A percentile compares a stretch with the other conserved stretches of the same genome.
These are phyloP conservation scores for Stramonita haemastoma DNA, from an alignment of 2,888 invertebrate species.

Conservation along the genomic window DNA sequence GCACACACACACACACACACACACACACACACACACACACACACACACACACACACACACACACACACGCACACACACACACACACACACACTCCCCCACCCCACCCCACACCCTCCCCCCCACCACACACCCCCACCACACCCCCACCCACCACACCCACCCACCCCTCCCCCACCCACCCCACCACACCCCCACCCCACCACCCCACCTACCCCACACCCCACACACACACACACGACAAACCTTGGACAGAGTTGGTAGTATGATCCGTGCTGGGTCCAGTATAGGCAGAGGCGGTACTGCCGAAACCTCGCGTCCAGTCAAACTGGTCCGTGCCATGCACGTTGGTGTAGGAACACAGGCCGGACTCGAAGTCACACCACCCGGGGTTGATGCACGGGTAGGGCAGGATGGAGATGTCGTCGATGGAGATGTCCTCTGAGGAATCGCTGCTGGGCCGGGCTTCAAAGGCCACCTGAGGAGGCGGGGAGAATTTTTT, in stretches of 20 bases:
- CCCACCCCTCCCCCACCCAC: no score
- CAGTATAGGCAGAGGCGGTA: constrained; percentile 54
- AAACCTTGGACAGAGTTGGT: constrained; percentile 60
- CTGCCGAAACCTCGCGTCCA: constrained; percentile 69
- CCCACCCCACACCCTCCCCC: neutral
- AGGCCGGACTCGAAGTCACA: constrained; percentile 75
- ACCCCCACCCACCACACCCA: no score
- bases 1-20: constrained; percentile 14
- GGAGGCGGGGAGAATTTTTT: no score
- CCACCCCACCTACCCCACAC: no score
- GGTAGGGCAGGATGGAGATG: constrained; percentile 57
- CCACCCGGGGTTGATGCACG: constrained; percentile 61
- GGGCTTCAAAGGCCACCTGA: constrained; percentile 66
- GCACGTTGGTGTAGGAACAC: constrained; percentile 69
- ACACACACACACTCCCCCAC: neutral
- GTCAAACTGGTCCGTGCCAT: constrained; percentile 72
- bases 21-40: constrained; percentile 4
- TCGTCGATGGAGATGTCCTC: constrained; percentile 76
- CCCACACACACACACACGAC: constrained; percentile 42
- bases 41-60: neutral
- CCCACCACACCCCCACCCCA: no score
- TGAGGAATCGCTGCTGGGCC: constrained; percentile 59
- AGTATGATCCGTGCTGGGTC: constrained; percentile 68
- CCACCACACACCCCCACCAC: no score
- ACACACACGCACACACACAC: neutral